Conservation (phyloP, 2,113 vertebrate genomes). For the Eleginops maclovinus region DNA sequence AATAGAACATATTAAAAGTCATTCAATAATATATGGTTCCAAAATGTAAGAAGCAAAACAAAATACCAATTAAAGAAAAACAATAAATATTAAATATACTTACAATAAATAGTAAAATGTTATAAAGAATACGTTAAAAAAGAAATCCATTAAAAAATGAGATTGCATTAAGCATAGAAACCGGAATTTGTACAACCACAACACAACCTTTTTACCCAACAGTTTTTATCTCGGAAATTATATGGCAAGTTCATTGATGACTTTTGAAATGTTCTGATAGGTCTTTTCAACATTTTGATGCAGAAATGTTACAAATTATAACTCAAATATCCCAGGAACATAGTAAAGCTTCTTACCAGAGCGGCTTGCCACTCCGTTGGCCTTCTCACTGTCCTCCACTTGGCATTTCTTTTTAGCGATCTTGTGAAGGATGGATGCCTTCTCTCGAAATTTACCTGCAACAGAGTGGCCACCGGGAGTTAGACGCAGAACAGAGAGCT, state of each 20-base stretch:
- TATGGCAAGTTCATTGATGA: background rate
- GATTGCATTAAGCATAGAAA: background rate
- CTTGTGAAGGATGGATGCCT: constrained; percentile 97
- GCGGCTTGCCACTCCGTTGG: constrained; percentile 90
- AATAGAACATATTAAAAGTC: too few species aligned
- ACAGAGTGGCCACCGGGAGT: constrained; percentile 44
- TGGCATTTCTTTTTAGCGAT: constrained; percentile 99
- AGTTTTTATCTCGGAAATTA: background rate
- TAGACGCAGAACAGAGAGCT: background rate
- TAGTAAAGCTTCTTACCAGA: constrained; percentile 83
- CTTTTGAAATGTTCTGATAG: too few species aligned
- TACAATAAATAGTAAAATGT: too few species aligned
- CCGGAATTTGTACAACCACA: background rate
- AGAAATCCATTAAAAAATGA: too few species aligned
- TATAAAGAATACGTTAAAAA: too few species aligned
- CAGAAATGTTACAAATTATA: background rate
- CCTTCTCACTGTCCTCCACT: constrained; percentile 93
- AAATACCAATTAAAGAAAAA: too few species aligned
- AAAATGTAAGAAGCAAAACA: too few species aligned
- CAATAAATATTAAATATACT: too few species aligned
- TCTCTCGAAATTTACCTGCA: constrained; percentile 97
- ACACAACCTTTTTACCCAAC: too few species aligned
- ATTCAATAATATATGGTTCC: too few species aligned
- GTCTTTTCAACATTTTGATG: too few species aligned
- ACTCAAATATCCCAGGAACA: background rate